phyloP scores from a whole-genome alignment of 2,113 vertebrate genomes.

The Tretioscincus oriximinensis region DNA sequence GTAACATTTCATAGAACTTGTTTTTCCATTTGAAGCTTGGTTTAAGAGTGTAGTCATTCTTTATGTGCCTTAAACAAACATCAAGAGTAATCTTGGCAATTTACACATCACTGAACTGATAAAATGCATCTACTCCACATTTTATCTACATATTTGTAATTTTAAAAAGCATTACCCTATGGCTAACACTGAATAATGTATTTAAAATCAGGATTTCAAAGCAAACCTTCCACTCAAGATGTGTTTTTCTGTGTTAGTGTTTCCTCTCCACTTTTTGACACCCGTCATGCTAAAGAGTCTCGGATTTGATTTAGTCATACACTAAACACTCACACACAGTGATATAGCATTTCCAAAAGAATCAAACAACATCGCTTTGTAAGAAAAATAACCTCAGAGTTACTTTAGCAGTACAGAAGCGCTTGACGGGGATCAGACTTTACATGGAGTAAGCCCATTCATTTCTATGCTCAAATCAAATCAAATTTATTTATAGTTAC shows the following conservation, averaged over 20 bases:
- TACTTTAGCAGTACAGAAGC: background rate
- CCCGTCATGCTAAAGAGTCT: background rate
- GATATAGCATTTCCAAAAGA: background rate
- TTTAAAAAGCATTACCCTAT: too few species aligned
- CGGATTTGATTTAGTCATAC: background rate
- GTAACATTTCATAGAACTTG: background rate
- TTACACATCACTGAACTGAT: background rate
- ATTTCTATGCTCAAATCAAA: too few species aligned
- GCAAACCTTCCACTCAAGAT: too few species aligned
- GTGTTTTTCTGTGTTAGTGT: too few species aligned
- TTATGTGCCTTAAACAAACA: constrained; percentile 11
- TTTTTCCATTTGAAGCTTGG: constrained; percentile 24
- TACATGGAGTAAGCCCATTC: too few species aligned
- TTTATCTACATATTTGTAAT: background rate
- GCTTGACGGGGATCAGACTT: background rate
- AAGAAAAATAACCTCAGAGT: background rate
- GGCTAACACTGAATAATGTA: too few species aligned
- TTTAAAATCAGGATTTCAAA: too few species aligned
- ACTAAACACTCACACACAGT: background rate
- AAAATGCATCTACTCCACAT: background rate
- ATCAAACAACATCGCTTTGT: background rate
- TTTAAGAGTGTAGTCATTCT: background rate
- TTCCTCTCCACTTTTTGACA: background rate
- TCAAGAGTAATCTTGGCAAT: background rate
- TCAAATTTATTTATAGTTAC: too few species aligned